Evolutionary conservation across 1,140 invertebrate genomes (phyloP).

Genomic region (Drosophila kanapiae): DNA sequence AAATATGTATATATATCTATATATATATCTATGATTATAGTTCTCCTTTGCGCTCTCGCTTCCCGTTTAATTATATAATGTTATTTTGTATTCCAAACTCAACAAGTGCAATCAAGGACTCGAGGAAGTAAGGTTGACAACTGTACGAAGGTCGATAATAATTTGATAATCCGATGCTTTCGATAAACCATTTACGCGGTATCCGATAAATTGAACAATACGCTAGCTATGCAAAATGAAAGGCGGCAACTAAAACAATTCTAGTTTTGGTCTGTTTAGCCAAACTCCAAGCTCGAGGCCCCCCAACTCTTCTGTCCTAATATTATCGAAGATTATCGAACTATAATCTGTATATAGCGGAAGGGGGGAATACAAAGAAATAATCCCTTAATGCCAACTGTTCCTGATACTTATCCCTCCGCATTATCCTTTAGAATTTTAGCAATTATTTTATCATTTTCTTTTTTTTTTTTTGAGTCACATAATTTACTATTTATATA

Average conservation of each 20-base stretch:
- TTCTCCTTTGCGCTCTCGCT: constrained; percentile 20
- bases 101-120: constrained; percentile 64
- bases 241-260: constrained; percentile 23
- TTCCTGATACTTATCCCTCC: constrained; percentile 7
- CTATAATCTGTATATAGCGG: constrained; percentile 7
- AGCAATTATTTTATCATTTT: neutral
- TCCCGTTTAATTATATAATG: constrained; percentile 14
- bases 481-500: constrained; percentile 49
- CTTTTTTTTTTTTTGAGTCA: constrained; percentile 19
- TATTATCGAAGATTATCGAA: constrained; percentile 17
- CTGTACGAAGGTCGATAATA: constrained; percentile 15
- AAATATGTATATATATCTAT: constrained; percentile 21
- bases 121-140: constrained; percentile 28
- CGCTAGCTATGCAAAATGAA: constrained; percentile 44
- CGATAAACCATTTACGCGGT: constrained; percentile 2
- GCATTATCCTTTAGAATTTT: neutral
- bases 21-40: constrained; percentile 46
- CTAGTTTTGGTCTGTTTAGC: constrained; percentile 43
- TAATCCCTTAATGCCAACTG: constrained; percentile 22
- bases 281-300: constrained; percentile 42
- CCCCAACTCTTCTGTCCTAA: neutral
- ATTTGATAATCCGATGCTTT: constrained; percentile 14
- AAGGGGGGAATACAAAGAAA: constrained; percentile 1
- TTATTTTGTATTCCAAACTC: constrained; percentile 48
- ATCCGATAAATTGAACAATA: constrained; percentile 36